These are phyloP conservation scores for Enteromius trimaculatus DNA, from an alignment of 2,797 vertebrate species.

Conservation along the genomic window DNA sequence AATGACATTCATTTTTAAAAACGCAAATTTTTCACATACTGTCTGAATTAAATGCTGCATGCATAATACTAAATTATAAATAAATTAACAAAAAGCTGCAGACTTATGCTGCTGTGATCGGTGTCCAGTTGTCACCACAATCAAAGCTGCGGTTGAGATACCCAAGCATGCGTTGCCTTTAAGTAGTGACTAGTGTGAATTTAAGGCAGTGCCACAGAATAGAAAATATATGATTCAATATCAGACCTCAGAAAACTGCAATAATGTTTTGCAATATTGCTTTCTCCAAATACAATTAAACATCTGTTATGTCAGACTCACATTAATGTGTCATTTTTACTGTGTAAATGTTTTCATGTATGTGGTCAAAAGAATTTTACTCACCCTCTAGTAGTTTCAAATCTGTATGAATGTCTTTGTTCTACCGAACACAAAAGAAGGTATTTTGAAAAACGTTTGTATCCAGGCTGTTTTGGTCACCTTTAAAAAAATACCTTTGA, in stretches of 20 bases:
- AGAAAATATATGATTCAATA: neutral
- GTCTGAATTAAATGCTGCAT: neutral
- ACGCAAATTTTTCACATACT: neutral
- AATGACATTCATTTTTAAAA: neutral
- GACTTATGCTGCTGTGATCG: neutral
- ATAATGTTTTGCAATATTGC: neutral
- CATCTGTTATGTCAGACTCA: neutral
- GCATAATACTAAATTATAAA: neutral
- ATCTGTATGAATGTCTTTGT: too few relatives aligned
- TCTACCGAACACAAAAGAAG: too few relatives aligned
- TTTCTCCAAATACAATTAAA: slow-evolving; percentile 23
- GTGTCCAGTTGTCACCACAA: neutral
- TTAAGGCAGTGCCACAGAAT: slow-evolving; percentile 4
- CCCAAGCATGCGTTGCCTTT: slow-evolving; percentile 7
- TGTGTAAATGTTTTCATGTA: neutral
- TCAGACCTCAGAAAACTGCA: neutral
- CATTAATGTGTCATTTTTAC: neutral
- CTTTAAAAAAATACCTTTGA: too few relatives aligned
- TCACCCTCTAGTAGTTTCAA: too few relatives aligned
- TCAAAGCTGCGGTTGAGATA: neutral
- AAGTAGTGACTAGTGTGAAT: neutral
- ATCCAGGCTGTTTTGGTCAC: too few relatives aligned
- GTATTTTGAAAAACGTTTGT: too few relatives aligned
- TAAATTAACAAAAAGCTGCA: neutral
- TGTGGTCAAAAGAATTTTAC: neutral